Percentiles rank a stretch among this genome's conserved stretches.
phyloP scores from a whole-genome alignment of 1,140 invertebrate species.

The Teleogryllus occipitalis region DNA sequence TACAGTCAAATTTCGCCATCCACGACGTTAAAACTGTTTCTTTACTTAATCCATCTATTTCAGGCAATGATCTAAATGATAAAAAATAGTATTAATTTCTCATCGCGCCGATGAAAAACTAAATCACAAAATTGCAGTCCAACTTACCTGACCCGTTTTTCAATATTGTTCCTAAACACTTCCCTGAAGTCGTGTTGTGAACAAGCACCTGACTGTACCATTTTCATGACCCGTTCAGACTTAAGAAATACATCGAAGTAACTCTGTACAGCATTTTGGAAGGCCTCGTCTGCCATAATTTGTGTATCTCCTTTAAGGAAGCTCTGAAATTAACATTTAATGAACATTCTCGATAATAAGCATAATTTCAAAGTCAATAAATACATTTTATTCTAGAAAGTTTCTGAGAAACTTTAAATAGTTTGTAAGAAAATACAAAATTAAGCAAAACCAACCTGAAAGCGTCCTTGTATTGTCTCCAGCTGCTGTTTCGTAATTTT shows the following conservation, averaged over 20 bases:
- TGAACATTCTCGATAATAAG: background rate
- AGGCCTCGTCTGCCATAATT: constrained; percentile 98
- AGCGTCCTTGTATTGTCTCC: constrained; percentile 88
- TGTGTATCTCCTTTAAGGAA: constrained; percentile 92
- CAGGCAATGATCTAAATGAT: constrained; percentile 76
- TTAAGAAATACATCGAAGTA: constrained; percentile 97
- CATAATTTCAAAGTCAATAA: too few species aligned
- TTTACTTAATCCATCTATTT: constrained; percentile 98
- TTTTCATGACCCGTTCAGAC: constrained; percentile 88
- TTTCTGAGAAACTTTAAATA: too few species aligned
- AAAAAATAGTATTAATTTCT: background rate
- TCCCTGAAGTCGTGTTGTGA: constrained; percentile 97
- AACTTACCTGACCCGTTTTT: constrained; percentile 81
- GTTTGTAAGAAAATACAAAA: too few species aligned
- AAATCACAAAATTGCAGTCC: background rate
- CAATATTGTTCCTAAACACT: constrained; percentile 95
- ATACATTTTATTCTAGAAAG: too few species aligned
- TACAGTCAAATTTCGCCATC: constrained; percentile 99
- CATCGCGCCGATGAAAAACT: background rate
- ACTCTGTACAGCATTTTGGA: constrained; percentile 96
- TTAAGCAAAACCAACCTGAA: constrained; percentile 61
- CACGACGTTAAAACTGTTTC: constrained; percentile 97
- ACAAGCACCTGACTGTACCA: constrained; percentile 95
- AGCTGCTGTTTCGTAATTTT: constrained; percentile 96
- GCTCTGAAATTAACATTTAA: constrained; percentile 45